Base-by-base conservation (phyloP, 2,888 invertebrate genomes). In the Xylocampa areola region DNA sequence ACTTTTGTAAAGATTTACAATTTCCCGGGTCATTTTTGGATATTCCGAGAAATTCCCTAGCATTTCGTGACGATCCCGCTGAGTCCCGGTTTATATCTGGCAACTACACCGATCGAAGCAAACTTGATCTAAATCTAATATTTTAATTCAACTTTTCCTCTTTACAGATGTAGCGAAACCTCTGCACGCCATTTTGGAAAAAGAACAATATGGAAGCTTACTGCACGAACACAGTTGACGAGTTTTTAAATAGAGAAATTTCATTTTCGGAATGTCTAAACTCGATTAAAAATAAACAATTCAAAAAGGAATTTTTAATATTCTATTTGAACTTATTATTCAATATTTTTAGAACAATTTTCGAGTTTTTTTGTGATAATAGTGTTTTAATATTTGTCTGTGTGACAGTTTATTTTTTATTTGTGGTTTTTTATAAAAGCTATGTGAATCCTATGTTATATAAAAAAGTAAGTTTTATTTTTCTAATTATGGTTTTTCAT, bases 401-500 rank as follows among this genome's bases (percentile, higher is more conserved):
- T 78, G 68, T 82, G 70, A 62, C 81, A 32, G 29, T 85, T 27
- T 36, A 74, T 48, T 50, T 82, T 45, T 8, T 86, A n/a, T 17
- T 86, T 0, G 74, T 77, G 41, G 37, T 81, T 0, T 11, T 84
- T 0, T 89, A 86, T 52, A 91, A 81, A 33, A 81, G 84, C 36
- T 91, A 80, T 68, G 81, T 79, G 64, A 83, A 65, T 40, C 91
- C 89, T 0, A 60, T 87, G 4, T 23, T 85, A 2, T 88, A 87
- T 67, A 76, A 74, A 25, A 90, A 85, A 84, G 91, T 91, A 37
- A 86, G 87, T 63, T n/a, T n/a, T n/a, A n/a, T n/a, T n/a, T n/a
- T n/a, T n/a, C n/a, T n/a, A n/a, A n/a, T n/a, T n/a, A n/a, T n/a
- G n/a, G n/a, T n/a, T 21, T 21, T 21, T 21, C 21, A 21, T 4